Conservation (phyloP, 2,113 vertebrate species). For the Furnarius figulus region DNA sequence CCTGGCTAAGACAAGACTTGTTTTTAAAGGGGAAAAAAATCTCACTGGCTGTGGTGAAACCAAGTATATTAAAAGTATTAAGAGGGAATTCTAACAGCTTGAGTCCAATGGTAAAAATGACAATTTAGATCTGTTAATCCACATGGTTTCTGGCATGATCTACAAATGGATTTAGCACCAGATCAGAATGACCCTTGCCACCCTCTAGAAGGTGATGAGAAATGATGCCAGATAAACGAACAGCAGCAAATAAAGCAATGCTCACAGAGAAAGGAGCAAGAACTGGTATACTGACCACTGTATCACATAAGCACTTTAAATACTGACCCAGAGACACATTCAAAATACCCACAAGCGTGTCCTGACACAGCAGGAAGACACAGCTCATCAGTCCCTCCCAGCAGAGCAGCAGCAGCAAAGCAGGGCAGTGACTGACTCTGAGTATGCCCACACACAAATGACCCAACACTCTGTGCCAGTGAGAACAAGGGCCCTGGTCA, state of each 20-base stretch:
- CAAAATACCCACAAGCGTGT: accelerated
- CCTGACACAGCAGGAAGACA: neutral
- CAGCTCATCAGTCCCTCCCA: neutral
- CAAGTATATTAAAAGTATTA: neutral
- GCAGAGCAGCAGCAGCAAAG: neutral
- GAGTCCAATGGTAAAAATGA: neutral
- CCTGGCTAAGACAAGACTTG: neutral
- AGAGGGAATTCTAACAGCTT: neutral
- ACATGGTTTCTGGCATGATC: neutral
- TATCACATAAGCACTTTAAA: neutral
- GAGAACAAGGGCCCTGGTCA: neutral
- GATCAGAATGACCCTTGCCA: neutral
- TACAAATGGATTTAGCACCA: neutral
- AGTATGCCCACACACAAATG: neutral
- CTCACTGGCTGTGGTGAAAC: neutral
- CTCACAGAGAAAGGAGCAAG: neutral
- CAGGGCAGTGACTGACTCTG: neutral
- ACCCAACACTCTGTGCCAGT: accelerated
- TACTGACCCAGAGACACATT: neutral
- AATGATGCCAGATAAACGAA: neutral
- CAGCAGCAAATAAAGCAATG: neutral
- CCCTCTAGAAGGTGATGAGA: neutral
- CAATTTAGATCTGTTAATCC: neutral
- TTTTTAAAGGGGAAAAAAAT: neutral
- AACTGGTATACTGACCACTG: neutral